Evolutionary conservation across 2,113 vertebrate species (phyloP).

Genomic region (Nothocercus nigrocapillus): DNA sequence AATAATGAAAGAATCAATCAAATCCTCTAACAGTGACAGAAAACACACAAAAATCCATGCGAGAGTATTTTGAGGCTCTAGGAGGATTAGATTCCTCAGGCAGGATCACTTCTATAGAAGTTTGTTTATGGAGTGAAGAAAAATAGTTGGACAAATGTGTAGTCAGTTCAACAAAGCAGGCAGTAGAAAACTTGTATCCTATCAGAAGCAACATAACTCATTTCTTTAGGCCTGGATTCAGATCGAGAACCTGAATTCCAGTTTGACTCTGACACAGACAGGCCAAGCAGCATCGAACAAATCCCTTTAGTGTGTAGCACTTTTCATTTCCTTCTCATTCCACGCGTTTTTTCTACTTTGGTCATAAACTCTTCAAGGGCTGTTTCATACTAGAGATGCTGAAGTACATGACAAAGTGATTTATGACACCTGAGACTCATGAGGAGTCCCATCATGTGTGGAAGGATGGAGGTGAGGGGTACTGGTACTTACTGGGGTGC

Average conservation of each 20-base stretch:
- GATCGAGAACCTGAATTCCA: neutral
- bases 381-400: neutral
- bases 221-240: neutral
- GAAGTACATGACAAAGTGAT: neutral
- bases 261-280: neutral
- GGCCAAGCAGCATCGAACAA: neutral
- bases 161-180: neutral
- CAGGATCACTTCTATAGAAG: neutral
- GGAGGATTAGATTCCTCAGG: constrained; percentile 25
- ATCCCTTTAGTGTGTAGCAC: neutral
- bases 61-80: constrained; percentile 6
- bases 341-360: neutral
- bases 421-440: neutral
- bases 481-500: neutral
- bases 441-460: neutral
- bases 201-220: neutral
- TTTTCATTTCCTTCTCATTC: neutral
- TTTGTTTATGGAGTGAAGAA: neutral
- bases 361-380: neutral
- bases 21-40: constrained; percentile 54
- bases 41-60: constrained; percentile 52
- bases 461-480: neutral
- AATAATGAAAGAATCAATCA: constrained; percentile 69
- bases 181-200: neutral
- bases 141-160: neutral